These are phyloP conservation scores for Desmodus rotundus DNA, from an alignment of 2,113 vertebrate genomes.

Conservation along the genomic window DNA sequence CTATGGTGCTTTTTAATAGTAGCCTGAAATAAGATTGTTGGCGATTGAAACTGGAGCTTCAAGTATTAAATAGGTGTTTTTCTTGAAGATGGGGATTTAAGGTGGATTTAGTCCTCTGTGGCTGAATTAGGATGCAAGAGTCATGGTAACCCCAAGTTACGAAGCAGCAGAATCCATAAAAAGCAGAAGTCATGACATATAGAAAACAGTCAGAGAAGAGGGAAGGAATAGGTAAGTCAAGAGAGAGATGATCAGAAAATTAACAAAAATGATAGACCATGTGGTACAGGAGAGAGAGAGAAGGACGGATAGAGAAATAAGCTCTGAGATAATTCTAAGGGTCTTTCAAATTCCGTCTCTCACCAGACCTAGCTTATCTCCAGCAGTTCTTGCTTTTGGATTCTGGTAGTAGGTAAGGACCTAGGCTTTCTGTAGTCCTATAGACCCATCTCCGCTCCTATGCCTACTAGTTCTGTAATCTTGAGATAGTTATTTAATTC, in stretches of 20 bases:
- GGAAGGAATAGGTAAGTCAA: not conserved
- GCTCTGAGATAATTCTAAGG: not conserved
- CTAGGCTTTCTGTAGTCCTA: not conserved
- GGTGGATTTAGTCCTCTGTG: not conserved
- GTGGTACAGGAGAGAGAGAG: not conserved
- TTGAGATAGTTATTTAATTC: not conserved
- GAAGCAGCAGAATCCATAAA: not conserved
- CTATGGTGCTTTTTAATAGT: not conserved
- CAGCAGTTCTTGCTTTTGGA: not conserved
- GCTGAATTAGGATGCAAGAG: not conserved
- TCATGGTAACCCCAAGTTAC: not conserved
- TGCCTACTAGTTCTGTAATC: not conserved
- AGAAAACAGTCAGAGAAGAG: not conserved
- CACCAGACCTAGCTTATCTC: not conserved
- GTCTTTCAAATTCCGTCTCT: not conserved
- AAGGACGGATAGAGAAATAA: not conserved
- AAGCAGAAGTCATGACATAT: not conserved
- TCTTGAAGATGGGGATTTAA: not conserved
- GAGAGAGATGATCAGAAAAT: not conserved
- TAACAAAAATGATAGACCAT: not conserved
- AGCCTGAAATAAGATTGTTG: not conserved
- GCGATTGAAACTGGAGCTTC: not conserved
- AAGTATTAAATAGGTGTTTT: not conserved
- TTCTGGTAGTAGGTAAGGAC: not conserved
- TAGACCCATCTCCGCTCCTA: not conserved